Conservation (phyloP, 1,140 invertebrate genomes). For the Nymphalis io region DNA sequence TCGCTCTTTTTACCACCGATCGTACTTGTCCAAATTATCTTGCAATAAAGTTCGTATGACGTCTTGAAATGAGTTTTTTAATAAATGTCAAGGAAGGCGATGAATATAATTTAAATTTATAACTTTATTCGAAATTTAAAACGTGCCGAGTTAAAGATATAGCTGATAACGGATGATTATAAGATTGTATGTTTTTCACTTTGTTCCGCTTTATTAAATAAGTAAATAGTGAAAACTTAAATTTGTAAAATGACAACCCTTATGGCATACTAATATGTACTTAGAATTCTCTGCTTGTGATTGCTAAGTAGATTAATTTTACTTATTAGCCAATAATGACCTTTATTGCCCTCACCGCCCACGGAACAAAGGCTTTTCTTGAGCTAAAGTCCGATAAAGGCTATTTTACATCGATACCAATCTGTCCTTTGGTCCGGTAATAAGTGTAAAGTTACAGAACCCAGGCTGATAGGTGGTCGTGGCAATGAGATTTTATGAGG, state of each 20-base stretch:
- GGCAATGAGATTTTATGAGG: conserved; percentile 63
- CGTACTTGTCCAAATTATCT: conserved; percentile 46
- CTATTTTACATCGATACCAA: conserved; percentile 56
- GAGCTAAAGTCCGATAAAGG: conserved; percentile 40
- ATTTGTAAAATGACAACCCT: conserved; percentile 23
- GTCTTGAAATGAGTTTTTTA: conserved; percentile 33
- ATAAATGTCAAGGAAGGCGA: conserved; percentile 43
- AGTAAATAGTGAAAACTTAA: neutral
- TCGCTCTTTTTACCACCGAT: conserved; percentile 50
- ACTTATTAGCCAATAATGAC: conserved; percentile 46
- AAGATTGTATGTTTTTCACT: too few relatives aligned
- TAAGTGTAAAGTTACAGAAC: conserved; percentile 67
- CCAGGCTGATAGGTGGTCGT: conserved; percentile 49
- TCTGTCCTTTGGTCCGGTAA: conserved; percentile 52
- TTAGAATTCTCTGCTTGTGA: conserved; percentile 23
- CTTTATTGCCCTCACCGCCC: conserved; percentile 44
- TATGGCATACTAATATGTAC: conserved; percentile 10
- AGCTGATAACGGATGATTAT: neutral
- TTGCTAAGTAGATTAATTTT: conserved; percentile 41
- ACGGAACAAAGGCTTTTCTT: conserved; percentile 42
- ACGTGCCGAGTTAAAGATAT: conserved; percentile 5
- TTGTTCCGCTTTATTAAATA: neutral
- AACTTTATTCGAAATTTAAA: conserved; percentile 26
- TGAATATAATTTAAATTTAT: conserved; percentile 29
- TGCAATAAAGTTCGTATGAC: conserved; percentile 40